These are phyloP conservation scores for Harmothoe impar DNA, from an alignment of 2,888 invertebrate species.

Conservation along the genomic window DNA sequence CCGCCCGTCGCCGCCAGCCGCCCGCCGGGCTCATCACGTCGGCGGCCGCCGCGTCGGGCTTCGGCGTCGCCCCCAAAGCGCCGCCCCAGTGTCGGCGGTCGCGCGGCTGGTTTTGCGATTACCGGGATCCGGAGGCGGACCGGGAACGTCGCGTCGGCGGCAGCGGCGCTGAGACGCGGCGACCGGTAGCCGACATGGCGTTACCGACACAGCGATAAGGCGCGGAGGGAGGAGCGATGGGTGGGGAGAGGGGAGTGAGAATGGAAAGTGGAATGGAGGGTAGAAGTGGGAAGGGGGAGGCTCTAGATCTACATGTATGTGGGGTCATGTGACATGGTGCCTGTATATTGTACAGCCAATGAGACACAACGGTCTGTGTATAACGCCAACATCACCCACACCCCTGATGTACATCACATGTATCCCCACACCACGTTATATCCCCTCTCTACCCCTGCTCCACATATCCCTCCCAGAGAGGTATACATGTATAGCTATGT, in stretches of 20 bases:
- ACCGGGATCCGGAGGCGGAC: conserved; percentile 5
- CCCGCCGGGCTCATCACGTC: not conserved
- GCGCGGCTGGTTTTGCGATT: not conserved
- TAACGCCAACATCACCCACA: not conserved
- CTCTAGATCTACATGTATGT: not conserved
- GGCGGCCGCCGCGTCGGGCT: not conserved
- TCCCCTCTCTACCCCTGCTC: not conserved
- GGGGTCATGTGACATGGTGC: not conserved
- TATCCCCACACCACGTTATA: not conserved
- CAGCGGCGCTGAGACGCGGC: not conserved
- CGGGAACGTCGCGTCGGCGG: not conserved
- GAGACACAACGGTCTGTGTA: conserved; percentile 22
- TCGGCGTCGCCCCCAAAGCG: not conserved
- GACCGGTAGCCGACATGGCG: conserved; percentile 10
- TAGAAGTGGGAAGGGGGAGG: not conserved
- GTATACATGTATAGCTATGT: no score
- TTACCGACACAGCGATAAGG: not conserved
- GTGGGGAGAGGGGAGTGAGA: not conserved
- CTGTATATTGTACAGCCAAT: not conserved
- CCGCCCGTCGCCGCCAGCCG: conserved; percentile 14
- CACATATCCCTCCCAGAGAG: not conserved
- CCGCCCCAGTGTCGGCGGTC: no score
- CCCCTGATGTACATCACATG: not conserved
- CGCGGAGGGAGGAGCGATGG: not conserved
- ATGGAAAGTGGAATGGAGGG: not conserved